Evolutionary conservation across 2,888 invertebrate species (phyloP).

Genomic region (Baronia brevicornis): DNA sequence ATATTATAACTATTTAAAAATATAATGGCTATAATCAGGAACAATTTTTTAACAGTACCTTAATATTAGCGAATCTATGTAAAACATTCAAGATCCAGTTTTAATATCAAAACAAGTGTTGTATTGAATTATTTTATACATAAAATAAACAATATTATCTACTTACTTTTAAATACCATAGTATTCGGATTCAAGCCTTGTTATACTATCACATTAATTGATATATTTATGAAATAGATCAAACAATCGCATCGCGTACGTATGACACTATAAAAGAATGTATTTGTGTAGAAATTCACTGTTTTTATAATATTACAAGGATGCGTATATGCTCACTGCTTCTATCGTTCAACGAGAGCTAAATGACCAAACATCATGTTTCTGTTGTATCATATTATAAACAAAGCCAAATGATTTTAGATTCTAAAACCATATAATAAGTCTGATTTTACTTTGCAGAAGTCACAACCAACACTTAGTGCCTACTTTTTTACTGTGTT

Average conservation of each 20-base stretch:
- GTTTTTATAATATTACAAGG: background rate
- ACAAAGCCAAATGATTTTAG: slow-evolving; percentile 1
- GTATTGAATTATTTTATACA: background rate
- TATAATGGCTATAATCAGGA: no score
- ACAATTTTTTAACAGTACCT: no score
- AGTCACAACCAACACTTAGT: no score
- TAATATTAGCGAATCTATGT: no score
- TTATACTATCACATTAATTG: no score
- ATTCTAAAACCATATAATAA: slow-evolving; percentile 1
- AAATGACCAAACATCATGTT: slow-evolving; percentile 31
- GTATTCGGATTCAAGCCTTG: no score
- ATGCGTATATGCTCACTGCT: slow-evolving; percentile 3
- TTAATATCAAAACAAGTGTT: no score
- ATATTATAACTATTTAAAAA: no score
- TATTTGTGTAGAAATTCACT: slow-evolving; percentile 4
- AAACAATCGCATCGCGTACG: no score
- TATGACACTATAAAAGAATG: slow-evolving; percentile 17
- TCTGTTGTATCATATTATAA: slow-evolving; percentile 1
- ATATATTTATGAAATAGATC: no score
- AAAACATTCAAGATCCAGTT: no score
- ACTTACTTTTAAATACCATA: slow-evolving; percentile 13
- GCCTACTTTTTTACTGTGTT: slow-evolving; percentile 11
- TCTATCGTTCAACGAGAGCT: slow-evolving; percentile 15
- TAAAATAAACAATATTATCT: background rate
- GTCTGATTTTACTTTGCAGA: slow-evolving; percentile 5